Conservation (phyloP, 2,888 invertebrate species). For the Penaeus monodon region DNA sequence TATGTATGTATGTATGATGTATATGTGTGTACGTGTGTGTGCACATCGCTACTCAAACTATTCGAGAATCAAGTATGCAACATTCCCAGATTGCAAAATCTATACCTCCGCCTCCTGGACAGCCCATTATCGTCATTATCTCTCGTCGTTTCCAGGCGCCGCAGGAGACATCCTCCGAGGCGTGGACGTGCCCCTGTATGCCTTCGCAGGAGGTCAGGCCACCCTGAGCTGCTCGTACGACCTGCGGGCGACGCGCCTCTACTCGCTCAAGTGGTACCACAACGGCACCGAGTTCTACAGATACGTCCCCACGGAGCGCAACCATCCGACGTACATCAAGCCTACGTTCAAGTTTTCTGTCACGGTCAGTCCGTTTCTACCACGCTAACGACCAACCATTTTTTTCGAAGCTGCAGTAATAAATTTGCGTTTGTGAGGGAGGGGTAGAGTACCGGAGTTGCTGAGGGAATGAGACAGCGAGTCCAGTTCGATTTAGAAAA, state of each 20-base stretch:
- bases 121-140: too few species aligned
- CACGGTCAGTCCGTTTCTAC: slow-evolving; percentile 30
- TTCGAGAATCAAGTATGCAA: background rate
- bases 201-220: slow-evolving; percentile 45
- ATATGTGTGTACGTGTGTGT: background rate
- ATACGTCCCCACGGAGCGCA: slow-evolving; percentile 49
- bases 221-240: slow-evolving; percentile 48
- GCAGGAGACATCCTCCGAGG: slow-evolving; percentile 43
- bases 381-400: too few species aligned
- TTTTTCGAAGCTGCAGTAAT: too few species aligned
- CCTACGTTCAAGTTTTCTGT: slow-evolving; percentile 46
- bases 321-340: slow-evolving; percentile 40
- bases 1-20: background rate
- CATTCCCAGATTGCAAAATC: too few species aligned
- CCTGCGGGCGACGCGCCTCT: slow-evolving; percentile 43
- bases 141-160: slow-evolving; percentile 13
- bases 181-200: slow-evolving; percentile 41
- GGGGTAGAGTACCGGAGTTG: too few species aligned
- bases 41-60: background rate
- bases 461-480: too few species aligned
- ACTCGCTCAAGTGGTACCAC: slow-evolving; percentile 58
- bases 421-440: too few species aligned
- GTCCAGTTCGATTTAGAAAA: too few species aligned
- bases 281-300: slow-evolving; percentile 51
- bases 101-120: too few species aligned